Evolutionary conservation across 2,888 invertebrate species (phyloP), one percentile per base, ranked within the genome.

Genomic region (Escarpia spicata): DNA sequence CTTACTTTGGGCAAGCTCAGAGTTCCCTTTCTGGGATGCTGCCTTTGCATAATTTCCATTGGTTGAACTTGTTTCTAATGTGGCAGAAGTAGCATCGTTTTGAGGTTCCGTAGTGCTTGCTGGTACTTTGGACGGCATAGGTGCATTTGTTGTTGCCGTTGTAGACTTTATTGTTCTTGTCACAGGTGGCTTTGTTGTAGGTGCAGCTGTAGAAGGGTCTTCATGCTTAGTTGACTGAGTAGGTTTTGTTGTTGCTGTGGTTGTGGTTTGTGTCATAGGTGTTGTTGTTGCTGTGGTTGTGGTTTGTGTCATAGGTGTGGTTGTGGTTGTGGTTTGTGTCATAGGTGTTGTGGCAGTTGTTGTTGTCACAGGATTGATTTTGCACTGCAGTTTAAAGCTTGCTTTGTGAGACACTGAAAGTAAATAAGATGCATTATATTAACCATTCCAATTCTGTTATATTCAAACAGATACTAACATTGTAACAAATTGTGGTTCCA

Each of bases 391-490:
- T 26, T 75, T 75, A 75, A 75, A 75, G 75, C 75, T 75, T 75
- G 75, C 75, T n/a, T 75, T 75, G 75, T 75, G 26, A 75, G 75
- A 75, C 75, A 75, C 75, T 75, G 75, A 75, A 75, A 75, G 75
- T 75, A 26, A 75, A n/a, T n/a, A 75, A 75, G 6, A 75, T 75
- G 52, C 52, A 52, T 52, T 37, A 52, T 52, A 52, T 52, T 52
- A 0, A 75, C 3, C 26, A 75, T 75, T 75, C 26, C 19, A 75
- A 26, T 75, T 75, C 75, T 26, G 19, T 19, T 19, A 75, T 52
- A 75, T 75, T 75, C 75, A 75, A 26, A 19, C 75, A 75, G 19
- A n/a, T 75, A 26, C 75, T 26, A 75, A 75, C 6, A 75, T 9
- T 52, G 10, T 75, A 75, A 75, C 0, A 26, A 75, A 75, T 4